Base-by-base conservation (phyloP, 2,113 vertebrate genomes). In the Callithrix jacchus region DNA sequence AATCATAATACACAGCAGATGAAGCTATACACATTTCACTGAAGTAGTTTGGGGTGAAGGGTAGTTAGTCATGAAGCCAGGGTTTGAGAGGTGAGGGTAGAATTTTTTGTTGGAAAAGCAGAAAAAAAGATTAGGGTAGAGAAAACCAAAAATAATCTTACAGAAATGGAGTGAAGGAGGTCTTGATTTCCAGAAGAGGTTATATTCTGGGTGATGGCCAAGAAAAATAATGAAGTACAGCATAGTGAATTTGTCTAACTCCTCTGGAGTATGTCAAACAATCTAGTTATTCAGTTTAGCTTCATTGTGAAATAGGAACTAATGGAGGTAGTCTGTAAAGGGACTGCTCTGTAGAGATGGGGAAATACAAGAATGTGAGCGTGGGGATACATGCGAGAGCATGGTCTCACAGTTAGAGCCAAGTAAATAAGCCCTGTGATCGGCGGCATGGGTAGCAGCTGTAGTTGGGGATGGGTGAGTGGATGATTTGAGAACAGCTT, bases 311-410 rank as follows among this genome's bases (percentile, higher is more conserved):
- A 61, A 82, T 45, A 45, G 18, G 10, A 21, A n/a, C 61, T 6
- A 47, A 16, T 52, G 66, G 23, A 20, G 32, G 17, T 16, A 52
- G 14, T 74, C 32, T 79, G 8, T 7, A 47, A 79, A 74, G 40
- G 14, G 42, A n/a, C 11, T 64, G 20, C 2, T 70, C 5, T 54
- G 11, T 54, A 76, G 5, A 32, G 23, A 5, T 52, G 13, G 35
- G 8, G 10, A n/a, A 70, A 10, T 42, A 8, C 25, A 66, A 30
- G 21, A 13, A 25, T 79, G 8, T 42, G 27, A 16, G 21, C 12
- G 12, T 16, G 18, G 32, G 5, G 8, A 3, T 3, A 2, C 20
- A 1, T 49, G 1, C 4, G 12, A 7, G 2, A 66, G 2, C 32
- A 8, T 2, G 9, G 4, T 56, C 14, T 64, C 14, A 64, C 27